Evolutionary conservation across 2,888 invertebrate genomes (phyloP), one percentile per base, ranked within the genome.

Genomic region (Erynnis tages): DNA sequence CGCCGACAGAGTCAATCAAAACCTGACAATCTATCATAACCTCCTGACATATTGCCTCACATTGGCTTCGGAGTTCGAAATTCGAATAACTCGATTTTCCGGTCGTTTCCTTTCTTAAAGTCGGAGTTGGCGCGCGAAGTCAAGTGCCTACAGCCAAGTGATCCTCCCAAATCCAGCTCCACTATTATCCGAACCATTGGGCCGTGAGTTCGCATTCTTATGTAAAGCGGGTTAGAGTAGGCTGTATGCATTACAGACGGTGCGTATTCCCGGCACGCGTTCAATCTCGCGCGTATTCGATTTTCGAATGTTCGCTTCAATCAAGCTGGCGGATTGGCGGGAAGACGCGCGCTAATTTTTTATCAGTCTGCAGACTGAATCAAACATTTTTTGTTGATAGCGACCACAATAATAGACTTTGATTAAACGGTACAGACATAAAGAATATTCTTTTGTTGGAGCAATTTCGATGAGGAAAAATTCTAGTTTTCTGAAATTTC

Each of bases 171-270:
- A 77, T 79, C 76, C 73, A 41, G 75, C 69, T 76, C 65, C 67
- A 80, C 84, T 85, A 87, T 87, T 83, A 86, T 79, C 68, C 85
- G 75, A 78, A 57, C 66, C 87, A 84, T 60, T 86, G 87, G 69
- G 54, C 77, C 77, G 82, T 60, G 73, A 82, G 78, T 75, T 76
- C 71, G 69, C 72, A 79, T 85, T 82, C 81, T 81, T 82, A 84
- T 80, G 82, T 80, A 82, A 83, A 86, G 75, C 69, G 75, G 58
- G 74, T 76, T 75, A 54, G 52, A 70, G 62, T 63, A 65, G 68
- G 46, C 53, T 50, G 52, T 46, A 55, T 54, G 50, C 50, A 54
- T 61, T 66, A 61, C 61, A 63, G 62, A 57, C 48, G 68, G 68
- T 69, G 77, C 73, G 82, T 80, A 87, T 85, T 85, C 86, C 14